These are phyloP conservation scores for Gonocerus acuteangulatus DNA, from an alignment of 2,888 invertebrate species.

Conservation along the genomic window DNA sequence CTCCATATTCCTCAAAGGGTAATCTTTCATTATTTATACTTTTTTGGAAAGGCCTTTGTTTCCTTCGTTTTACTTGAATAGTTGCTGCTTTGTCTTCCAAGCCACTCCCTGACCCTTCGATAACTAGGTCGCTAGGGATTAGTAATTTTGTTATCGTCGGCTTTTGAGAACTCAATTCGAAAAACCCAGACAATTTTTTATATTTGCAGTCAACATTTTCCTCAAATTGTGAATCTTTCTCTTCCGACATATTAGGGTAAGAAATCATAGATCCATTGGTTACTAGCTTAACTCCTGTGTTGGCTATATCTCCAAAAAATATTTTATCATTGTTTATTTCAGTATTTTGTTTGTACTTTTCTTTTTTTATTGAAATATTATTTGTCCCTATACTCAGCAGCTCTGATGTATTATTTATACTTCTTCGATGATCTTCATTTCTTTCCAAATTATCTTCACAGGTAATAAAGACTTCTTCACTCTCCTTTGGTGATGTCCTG, in stretches of 20 bases:
- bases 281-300: too few relatives aligned
- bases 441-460: too few relatives aligned
- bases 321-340: background rate
- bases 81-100: background rate
- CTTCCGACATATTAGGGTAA: too few relatives aligned
- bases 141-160: slow-evolving; percentile 8
- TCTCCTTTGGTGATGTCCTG: too few relatives aligned
- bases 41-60: background rate
- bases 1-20: background rate
- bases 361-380: too few relatives aligned
- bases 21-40: background rate
- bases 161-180: background rate
- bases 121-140: background rate
- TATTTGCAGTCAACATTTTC: background rate
- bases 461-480: too few relatives aligned
- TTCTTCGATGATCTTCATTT: too few relatives aligned
- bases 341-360: background rate
- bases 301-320: too few relatives aligned
- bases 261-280: too few relatives aligned
- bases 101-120: background rate
- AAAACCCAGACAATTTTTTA: slow-evolving; percentile 8
- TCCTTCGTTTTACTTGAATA: background rate
- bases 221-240: too few relatives aligned
- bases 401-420: too few relatives aligned
- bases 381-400: too few relatives aligned